Evolutionary conservation across 2,888 invertebrate species (phyloP).

Genomic region (Omphaloscelis lunosa): DNA sequence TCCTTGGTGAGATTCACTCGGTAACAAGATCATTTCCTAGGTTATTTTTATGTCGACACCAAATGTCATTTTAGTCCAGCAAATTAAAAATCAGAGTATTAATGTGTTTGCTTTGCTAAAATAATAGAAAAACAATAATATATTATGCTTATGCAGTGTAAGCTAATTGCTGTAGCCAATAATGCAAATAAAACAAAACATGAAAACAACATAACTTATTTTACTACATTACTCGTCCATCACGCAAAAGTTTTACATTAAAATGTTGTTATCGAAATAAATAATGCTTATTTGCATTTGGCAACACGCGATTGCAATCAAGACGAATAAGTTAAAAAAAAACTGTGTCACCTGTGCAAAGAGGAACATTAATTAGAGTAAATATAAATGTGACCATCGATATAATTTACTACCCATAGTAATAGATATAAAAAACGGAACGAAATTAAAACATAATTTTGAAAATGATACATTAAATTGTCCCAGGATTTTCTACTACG

Average conservation of each 20-base stretch:
- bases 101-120: too few relatives aligned
- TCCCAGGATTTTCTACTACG: too few relatives aligned
- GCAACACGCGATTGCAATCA: slow-evolving; percentile 52
- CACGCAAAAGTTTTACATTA: slow-evolving; percentile 28
- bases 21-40: too few relatives aligned
- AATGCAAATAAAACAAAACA: slow-evolving; percentile 8
- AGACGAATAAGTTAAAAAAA: slow-evolving; percentile 52
- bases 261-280: slow-evolving; percentile 44
- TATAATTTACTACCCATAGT: background rate
- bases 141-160: background rate
- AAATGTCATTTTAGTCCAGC: background rate
- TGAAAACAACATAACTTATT: background rate
- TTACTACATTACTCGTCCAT: slow-evolving; percentile 30
- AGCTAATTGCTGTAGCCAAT: background rate
- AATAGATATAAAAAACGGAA: background rate
- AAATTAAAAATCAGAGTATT: too few relatives aligned
- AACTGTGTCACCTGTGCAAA: slow-evolving; percentile 23
- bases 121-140: too few relatives aligned
- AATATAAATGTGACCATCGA: background rate
- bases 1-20: too few relatives aligned
- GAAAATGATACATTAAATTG: background rate
- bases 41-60: background rate
- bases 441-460: background rate
- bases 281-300: slow-evolving; percentile 54
- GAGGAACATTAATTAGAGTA: slow-evolving; percentile 16